Percentiles rank a stretch among this genome's conserved stretches.
These are phyloP conservation scores for Unio pictorum DNA, from an alignment of 2,888 invertebrate genomes.

Conservation along the genomic window DNA sequence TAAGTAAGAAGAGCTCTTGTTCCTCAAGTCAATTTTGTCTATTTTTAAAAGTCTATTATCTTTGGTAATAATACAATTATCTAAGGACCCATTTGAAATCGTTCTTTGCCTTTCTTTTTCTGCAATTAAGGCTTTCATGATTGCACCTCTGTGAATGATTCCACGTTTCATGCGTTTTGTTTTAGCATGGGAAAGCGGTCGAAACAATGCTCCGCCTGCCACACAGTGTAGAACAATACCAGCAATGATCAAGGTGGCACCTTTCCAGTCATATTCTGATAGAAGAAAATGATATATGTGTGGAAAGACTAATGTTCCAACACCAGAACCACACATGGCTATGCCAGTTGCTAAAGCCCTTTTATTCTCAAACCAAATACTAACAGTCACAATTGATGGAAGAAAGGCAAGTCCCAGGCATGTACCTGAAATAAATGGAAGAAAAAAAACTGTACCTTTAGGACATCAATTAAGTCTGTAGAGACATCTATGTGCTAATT, in stretches of 20 bases:
- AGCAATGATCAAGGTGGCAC: slow-evolving; percentile 84
- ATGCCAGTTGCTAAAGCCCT: slow-evolving; percentile 95
- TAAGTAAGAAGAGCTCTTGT: slow-evolving; percentile 55
- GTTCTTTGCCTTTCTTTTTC: slow-evolving; percentile 69
- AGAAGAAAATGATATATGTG: slow-evolving; percentile 75
- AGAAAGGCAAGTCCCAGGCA: slow-evolving; percentile 96
- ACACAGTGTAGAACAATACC: slow-evolving; percentile 85
- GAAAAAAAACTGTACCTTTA: neutral
- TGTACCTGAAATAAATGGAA: slow-evolving; percentile 72
- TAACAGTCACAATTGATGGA: slow-evolving; percentile 93
- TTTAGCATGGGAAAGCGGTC: slow-evolving; percentile 79
- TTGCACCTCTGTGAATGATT: slow-evolving; percentile 58
- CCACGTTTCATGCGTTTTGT: slow-evolving; percentile 52
- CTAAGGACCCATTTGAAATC: slow-evolving; percentile 68
- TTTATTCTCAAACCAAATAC: slow-evolving; percentile 97
- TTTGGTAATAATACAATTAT: slow-evolving; percentile 69
- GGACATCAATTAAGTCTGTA: neutral
- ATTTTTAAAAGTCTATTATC: slow-evolving; percentile 67
- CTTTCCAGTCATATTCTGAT: slow-evolving; percentile 77
- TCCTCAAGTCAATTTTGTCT: slow-evolving; percentile 54
- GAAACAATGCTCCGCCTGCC: slow-evolving; percentile 85
- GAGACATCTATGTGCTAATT: neutral
- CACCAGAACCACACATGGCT: slow-evolving; percentile 95
- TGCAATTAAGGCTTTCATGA: slow-evolving; percentile 69
- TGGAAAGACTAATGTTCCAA: slow-evolving; percentile 89